Evolutionary conservation across 1,140 invertebrate species (phyloP).

Genomic region (Phymastichus coffea): DNA sequence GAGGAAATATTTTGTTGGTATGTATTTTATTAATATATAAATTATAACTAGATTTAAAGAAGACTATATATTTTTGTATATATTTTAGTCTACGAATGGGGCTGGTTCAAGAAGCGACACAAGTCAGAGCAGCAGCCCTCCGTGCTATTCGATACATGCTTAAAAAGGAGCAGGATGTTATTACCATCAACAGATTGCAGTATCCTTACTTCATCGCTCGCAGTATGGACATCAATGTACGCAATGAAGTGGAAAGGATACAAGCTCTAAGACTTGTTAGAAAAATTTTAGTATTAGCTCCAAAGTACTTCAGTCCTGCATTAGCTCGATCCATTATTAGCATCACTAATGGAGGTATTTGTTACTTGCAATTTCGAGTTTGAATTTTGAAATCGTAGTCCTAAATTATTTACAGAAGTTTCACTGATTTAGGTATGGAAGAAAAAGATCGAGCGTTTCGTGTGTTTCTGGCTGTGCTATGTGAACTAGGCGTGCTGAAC

Average conservation of each 20-base stretch:
- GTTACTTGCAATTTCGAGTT: background rate
- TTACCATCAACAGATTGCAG: slow-evolving; percentile 75
- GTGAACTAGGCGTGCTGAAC: slow-evolving; percentile 86
- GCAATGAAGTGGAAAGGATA: slow-evolving; percentile 86
- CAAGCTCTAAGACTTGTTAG: slow-evolving; percentile 84
- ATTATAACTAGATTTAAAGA: background rate
- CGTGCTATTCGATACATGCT: slow-evolving; percentile 83
- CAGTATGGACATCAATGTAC: slow-evolving; percentile 78
- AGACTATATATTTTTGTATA: slow-evolving; percentile 3
- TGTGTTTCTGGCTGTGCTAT: slow-evolving; percentile 80
- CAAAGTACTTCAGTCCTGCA: slow-evolving; percentile 65
- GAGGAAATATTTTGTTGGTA: slow-evolving; percentile 85
- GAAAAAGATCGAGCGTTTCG: slow-evolving; percentile 78
- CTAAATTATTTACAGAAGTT: background rate
- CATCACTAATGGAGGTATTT: slow-evolving; percentile 74
- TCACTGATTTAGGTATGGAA: slow-evolving; percentile 68
- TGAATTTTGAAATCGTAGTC: background rate
- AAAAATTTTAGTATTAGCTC: slow-evolving; percentile 67
- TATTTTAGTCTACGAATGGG: slow-evolving; percentile 77
- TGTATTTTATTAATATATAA: slow-evolving; percentile 39
- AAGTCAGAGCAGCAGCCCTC: slow-evolving; percentile 84
- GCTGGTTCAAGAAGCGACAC: slow-evolving; percentile 81
- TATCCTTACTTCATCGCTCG: slow-evolving; percentile 79
- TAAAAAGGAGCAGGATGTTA: slow-evolving; percentile 73
- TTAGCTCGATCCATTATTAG: slow-evolving; percentile 75